Base-by-base conservation (phyloP, 2,888 invertebrate genomes). In the Pseudococcus viburni region DNA sequence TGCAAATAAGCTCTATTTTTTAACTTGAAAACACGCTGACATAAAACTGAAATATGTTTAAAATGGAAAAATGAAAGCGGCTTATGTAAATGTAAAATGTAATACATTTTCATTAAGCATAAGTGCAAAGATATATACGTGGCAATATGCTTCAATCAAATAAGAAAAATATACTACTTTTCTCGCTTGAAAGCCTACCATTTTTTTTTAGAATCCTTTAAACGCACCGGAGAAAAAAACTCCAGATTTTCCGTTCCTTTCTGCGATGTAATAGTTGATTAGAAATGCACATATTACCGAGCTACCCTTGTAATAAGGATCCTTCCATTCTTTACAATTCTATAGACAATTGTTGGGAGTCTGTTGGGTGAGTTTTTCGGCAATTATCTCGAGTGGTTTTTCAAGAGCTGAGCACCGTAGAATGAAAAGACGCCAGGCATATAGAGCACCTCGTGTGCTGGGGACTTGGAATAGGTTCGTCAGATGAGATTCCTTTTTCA, bases 1-100 rank as follows among this genome's bases (percentile, higher is more conserved):
- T 42, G 80, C 42, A 80, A 80, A 80, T 80, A n/a, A 80, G 46
- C 33, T 33, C 80, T 42, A 80, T 42, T 73, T 73, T 64, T 73
- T 73, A 80, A 15, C 80, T 33, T 33, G 3, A 42, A 80, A 80
- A 42, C 39, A 80, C n/a, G 4, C 0, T 42, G 80, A 80, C 80
- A 80, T 80, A 80, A 42, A 80, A 42, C n/a, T 80, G 42, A 80
- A 80, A 80, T 80, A 80, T 80, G 46, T 80, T 42, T 42, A 26
- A 73, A 73, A 73, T 26, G 68, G 68, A 73, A 73, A 33, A 73
- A 73, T 73, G 80, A 80, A 80, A 80, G 39, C 80, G 15, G 80
- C 80, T 80, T 80, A 80, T 80, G 80, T 80, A 80, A 80, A 80
- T 80, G 42, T 80, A 80, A 80, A 42, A 80, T 42, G 80, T 80